Evolutionary conservation across 2,888 invertebrate species (phyloP), one percentile per base, ranked within the genome.

Genomic region (Branchellion lobata): DNA sequence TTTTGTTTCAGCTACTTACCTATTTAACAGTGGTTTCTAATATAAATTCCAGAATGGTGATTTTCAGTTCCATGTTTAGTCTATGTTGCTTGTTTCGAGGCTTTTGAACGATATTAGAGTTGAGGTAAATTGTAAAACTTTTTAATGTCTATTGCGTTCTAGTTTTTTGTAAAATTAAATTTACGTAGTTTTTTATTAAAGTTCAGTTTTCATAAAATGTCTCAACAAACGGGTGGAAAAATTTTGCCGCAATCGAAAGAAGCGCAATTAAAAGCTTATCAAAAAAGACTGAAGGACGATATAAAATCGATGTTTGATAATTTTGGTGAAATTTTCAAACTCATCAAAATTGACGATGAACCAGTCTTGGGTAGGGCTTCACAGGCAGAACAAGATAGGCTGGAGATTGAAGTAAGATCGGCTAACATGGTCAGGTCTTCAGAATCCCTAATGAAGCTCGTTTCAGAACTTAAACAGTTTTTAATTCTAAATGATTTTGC

Each of bases 241-340:
- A n/a, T 57, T 5, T 57, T 83, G 40, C 78, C 96, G 0, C 95
- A 96, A 89, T 94, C 94, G 83, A 97, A 97, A 88, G 96, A 97
- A 89, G 95, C 96, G 21, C 89, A 96, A 47, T 88, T 98, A 18
- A 96, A 96, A 89, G 96, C 96, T 0, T 98, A 97, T 87, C 93
- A 95, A 81, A 94, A 94, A 27, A 90, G 96, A 81, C 89, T 98
- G 72, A 96, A 96, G 88, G 96, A 97, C 88, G 97, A 96, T 89
- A 93, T 97, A 0, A 95, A 94, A 87, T 95, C 96, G 84, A 96
- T 99, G 93, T 89, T 96, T 79, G 97, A 98, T 87, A 98, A 98
- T 88, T 97, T 95, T 88, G 93, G 94, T 90, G 96, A 96, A 92
- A 90, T 87, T 78, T 84, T 89, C 80, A 85, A 85, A 83, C 82